These are phyloP conservation scores for Drosophila albomicans DNA, from an alignment of 1,140 invertebrate species.

Conservation along the genomic window DNA sequence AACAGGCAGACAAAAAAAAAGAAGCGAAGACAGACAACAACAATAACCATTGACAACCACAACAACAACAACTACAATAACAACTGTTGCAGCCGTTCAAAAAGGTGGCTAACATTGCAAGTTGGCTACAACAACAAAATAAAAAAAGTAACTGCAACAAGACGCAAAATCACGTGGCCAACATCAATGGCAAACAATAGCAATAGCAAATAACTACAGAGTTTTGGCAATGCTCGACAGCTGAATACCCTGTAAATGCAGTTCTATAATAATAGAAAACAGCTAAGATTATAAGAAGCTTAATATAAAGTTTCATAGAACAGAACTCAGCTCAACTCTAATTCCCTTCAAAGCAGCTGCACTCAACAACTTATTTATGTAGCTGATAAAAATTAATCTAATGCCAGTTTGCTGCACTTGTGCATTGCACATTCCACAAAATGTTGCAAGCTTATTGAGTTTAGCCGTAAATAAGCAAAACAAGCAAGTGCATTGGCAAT, in stretches of 20 bases:
- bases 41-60: conserved; percentile 25
- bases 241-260: conserved; percentile 18
- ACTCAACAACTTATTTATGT: neutral
- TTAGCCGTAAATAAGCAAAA: neutral
- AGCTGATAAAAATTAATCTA: conserved; percentile 4
- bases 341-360: too few relatives aligned
- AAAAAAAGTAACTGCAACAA: conserved; percentile 32
- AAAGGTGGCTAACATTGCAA: conserved; percentile 30
- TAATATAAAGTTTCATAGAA: neutral
- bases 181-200: conserved; percentile 43
- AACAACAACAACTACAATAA: conserved; percentile 35
- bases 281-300: neutral
- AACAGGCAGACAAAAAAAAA: conserved; percentile 18
- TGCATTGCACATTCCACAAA: neutral
- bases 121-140: conserved; percentile 7
- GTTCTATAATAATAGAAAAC: neutral
- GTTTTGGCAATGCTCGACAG: neutral
- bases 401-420: neutral
- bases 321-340: too few relatives aligned
- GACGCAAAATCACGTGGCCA: conserved; percentile 70
- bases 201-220: conserved; percentile 27
- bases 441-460: conserved; percentile 12
- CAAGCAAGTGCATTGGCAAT: conserved; percentile 22
- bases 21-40: conserved; percentile 51
- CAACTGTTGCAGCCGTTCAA: conserved; percentile 24